These are phyloP conservation scores for Hypomesus transpacificus DNA, from an alignment of 2,113 vertebrate species.

Conservation along the genomic window DNA sequence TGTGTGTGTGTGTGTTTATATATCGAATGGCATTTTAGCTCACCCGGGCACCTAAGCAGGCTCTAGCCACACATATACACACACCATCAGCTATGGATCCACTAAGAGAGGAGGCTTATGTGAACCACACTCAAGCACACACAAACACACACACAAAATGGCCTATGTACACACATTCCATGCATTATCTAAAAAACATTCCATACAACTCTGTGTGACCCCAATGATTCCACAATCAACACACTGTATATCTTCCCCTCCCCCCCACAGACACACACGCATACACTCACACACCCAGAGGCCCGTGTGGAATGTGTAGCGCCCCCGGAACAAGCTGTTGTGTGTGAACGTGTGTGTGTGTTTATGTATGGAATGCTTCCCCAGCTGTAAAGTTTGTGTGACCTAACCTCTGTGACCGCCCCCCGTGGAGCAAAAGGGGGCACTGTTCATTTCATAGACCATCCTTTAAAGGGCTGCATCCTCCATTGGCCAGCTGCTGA, in stretches of 20 bases:
- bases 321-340: not conserved
- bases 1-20: slow-evolving; percentile 14
- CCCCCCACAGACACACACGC: not conserved
- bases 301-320: not conserved
- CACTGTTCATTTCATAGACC: slow-evolving; percentile 1
- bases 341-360: not conserved
- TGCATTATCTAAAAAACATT: not conserved
- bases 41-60: slow-evolving; percentile 30
- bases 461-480: not conserved
- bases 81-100: slow-evolving; percentile 11
- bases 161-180: too few species aligned
- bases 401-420: slow-evolving; percentile 3
- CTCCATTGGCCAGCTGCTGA: not conserved
- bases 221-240: not conserved
- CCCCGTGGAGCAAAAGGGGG: not conserved
- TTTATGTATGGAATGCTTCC: not conserved
- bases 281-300: not conserved
- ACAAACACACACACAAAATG: not conserved
- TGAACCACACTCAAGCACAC: slow-evolving; percentile 19
- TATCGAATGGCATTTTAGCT: slow-evolving; percentile 23
- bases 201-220: not conserved
- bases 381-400: not conserved
- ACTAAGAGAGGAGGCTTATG: slow-evolving; percentile 31
- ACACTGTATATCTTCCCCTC: not conserved
- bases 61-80: slow-evolving; percentile 14